Evolutionary conservation across 2,113 vertebrate species (phyloP), one percentile per base, ranked within the genome.

Genomic region (Orycteropus afer): DNA sequence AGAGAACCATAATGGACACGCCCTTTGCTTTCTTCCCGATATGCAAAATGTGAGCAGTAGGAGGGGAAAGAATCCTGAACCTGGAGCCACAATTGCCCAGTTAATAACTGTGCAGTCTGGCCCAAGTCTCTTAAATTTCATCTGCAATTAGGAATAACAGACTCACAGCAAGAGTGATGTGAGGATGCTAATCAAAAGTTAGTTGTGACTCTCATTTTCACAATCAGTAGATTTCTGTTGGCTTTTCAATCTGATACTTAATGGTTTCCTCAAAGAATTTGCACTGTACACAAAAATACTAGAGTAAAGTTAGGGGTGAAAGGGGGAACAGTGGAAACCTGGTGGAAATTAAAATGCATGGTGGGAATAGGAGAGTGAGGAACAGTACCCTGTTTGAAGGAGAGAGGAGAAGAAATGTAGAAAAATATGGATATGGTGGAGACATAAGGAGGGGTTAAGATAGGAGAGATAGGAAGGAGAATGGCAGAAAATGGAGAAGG

Each of bases 11-110:
- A 83, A 86, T 2, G 20, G n/a, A 42, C 27, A 1, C 71, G 22
- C 47, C 61, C 87, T 84, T 67, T 27, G 34, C 47, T 71, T 95
- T 55, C 79, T 85, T 86, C 79, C 86, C 83, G 59, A 49, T 40
- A 6, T 5, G 27, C 55, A 69, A 25, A 65, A 42, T 20, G 40
- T 89, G 67, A 55, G 25, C 51, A 89, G 40, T 20, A 9, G 3
- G 40, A 83, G 13, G 63, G 69, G 37, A 59, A 53, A 34, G 61
- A 53, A 57, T 5, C n/a, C 34, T 53, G 65, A 81, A 69, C 71
- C 42, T 69, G 77, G 34, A 90, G 55, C 63, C 86, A 29, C 49
- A 42, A 61, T 69, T 49, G n/a, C 71, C 55, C 42, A 67, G 12
- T 15, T 55, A 69, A 32, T 81, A 57, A 69, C 42, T 34, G 13